Percentiles rank a stretch among this genome's conserved stretches.
Conservation (phyloP, 2,888 invertebrate species). For the Tetropium fuscum region DNA sequence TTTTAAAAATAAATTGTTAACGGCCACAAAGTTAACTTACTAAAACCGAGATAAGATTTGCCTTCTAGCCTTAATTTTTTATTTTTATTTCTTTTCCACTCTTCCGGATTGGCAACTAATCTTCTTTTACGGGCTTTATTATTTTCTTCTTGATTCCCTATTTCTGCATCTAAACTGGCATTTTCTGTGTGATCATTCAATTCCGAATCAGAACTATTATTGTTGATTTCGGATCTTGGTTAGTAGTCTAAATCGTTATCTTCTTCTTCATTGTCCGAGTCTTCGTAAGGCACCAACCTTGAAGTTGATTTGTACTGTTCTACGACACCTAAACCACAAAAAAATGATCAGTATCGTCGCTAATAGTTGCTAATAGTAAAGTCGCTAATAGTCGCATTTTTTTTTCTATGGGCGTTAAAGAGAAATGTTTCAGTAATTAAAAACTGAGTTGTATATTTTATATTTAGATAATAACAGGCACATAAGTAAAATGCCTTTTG, state of each 20-base stretch:
- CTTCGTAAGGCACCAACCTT: neutral
- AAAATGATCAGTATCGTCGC: no score
- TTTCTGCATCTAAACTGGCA: neutral
- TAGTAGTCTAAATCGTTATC: neutral
- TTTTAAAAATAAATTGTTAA: no score
- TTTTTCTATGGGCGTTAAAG: no score
- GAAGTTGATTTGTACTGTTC: neutral
- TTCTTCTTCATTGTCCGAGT: neutral
- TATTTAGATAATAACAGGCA: no score
- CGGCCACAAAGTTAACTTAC: no score
- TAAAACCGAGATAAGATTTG: constrained; percentile 9
- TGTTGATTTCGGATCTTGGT: neutral
- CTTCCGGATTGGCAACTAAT: constrained; percentile 12
- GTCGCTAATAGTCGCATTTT: no score
- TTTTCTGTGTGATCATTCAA: neutral
- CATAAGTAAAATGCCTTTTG: no score
- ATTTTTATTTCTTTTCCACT: constrained; percentile 11
- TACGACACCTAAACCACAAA: no score
- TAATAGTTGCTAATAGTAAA: no score
- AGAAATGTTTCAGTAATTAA: no score
- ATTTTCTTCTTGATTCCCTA: constrained; percentile 5
- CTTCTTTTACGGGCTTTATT: constrained; percentile 12
- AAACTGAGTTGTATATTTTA: no score
- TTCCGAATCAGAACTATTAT: neutral
- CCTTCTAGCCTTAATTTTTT: constrained; percentile 17